Evolutionary conservation across 2,113 vertebrate species (phyloP).

Genomic region (Spermophilus dauricus): DNA sequence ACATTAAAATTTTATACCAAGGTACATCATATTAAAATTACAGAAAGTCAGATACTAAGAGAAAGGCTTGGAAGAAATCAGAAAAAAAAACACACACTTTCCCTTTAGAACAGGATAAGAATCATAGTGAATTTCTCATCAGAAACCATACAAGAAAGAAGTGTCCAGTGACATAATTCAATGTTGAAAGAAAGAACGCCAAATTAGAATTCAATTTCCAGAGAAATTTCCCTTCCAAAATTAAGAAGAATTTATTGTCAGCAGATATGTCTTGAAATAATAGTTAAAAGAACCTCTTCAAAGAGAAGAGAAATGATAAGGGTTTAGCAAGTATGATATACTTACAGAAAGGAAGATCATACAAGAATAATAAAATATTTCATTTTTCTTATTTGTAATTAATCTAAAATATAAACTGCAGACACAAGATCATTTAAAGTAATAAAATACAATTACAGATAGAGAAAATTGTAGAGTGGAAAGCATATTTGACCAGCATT

Average conservation of each 20-base stretch:
- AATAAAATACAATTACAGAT: not conserved
- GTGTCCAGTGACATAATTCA: too few species aligned
- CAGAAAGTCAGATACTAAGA: not conserved
- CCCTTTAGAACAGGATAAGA: not conserved
- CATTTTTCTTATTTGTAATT: not conserved
- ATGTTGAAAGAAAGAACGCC: not conserved
- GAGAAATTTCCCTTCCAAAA: not conserved
- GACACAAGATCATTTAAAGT: not conserved
- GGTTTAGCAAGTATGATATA: not conserved
- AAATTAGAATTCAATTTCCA: not conserved
- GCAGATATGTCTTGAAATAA: not conserved
- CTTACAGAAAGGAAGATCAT: not conserved
- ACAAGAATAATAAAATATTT: not conserved
- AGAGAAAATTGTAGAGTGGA: not conserved
- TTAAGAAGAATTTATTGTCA: not conserved
- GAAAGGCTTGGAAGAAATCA: not conserved
- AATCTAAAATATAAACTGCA: not conserved
- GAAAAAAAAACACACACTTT: not conserved
- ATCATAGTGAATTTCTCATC: not conserved
- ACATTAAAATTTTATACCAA: not conserved
- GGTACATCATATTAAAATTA: not conserved
- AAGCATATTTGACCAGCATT: not conserved
- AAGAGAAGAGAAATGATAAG: not conserved
- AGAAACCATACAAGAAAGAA: not conserved
- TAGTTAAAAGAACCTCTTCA: not conserved